phyloP scores from a whole-genome alignment of 1,140 invertebrate genomes.

The Drosophila micromelanica region DNA sequence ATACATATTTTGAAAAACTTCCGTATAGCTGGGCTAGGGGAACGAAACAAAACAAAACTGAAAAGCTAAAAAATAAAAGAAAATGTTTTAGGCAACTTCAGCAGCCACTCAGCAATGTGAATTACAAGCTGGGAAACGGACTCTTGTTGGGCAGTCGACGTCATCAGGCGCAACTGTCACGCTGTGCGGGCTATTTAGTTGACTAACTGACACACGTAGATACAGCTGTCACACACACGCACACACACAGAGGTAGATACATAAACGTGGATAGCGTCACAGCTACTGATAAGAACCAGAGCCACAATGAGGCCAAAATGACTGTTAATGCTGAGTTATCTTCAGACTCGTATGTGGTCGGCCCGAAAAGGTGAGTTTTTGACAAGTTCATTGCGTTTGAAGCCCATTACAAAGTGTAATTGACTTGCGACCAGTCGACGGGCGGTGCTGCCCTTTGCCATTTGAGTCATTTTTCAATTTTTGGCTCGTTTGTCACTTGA shows the following conservation, averaged over 20 bases:
- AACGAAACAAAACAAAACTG: slow-evolving; percentile 31
- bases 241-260: slow-evolving; percentile 28
- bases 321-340: slow-evolving; percentile 30
- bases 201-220: slow-evolving; percentile 68
- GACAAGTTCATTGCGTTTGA: slow-evolving; percentile 39
- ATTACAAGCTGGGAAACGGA: slow-evolving; percentile 11
- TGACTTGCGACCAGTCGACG: slow-evolving; percentile 23
- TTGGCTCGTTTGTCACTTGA: slow-evolving; percentile 57
- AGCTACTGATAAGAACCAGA: slow-evolving; percentile 20
- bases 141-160: neutral
- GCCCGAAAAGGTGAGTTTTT: slow-evolving; percentile 23
- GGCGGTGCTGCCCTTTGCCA: slow-evolving; percentile 8
- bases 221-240: too few relatives aligned
- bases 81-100: slow-evolving; percentile 69
- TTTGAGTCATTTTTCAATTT: slow-evolving; percentile 56
- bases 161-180: slow-evolving; percentile 13
- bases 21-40: slow-evolving; percentile 11
- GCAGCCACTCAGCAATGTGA: slow-evolving; percentile 40
- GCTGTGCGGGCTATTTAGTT: slow-evolving; percentile 43
- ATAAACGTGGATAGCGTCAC: slow-evolving; percentile 7
- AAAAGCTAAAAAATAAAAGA: slow-evolving; percentile 20
- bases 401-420: slow-evolving; percentile 48
- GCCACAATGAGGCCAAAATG: slow-evolving; percentile 29
- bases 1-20: slow-evolving; percentile 59
- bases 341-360: neutral